A percentile compares a stretch with the other conserved stretches of the same genome.
Evolutionary conservation across 2,113 vertebrate species (phyloP).

Genomic region (Oceanodroma tethys): DNA sequence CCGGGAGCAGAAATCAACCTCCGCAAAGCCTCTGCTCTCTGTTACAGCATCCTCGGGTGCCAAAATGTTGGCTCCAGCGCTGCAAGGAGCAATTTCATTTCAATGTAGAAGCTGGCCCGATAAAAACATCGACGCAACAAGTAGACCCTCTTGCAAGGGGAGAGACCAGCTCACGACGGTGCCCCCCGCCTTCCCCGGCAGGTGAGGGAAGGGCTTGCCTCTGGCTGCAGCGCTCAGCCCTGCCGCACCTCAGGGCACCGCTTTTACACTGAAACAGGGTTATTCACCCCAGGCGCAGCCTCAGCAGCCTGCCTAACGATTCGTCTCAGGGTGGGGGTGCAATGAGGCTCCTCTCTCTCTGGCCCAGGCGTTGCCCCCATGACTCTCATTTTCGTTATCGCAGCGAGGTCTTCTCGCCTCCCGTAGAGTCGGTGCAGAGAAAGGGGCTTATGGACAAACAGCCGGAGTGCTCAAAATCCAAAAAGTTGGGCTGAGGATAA

Average conservation of each 20-base stretch:
- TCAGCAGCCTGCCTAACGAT: not conserved
- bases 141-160: fast-evolving
- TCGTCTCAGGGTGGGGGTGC: not conserved
- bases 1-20: not conserved
- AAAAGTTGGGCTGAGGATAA: not conserved
- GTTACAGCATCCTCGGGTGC: not conserved
- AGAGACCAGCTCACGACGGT: not conserved
- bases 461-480: not conserved
- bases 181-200: too few relatives aligned
- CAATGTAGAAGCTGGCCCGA: not conserved
- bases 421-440: not conserved
- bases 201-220: not conserved
- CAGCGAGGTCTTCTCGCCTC: not conserved
- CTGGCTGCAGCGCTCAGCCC: not conserved
- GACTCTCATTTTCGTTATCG: not conserved
- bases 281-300: not conserved
- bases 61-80: not conserved
- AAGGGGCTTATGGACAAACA: not conserved
- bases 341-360: not conserved
- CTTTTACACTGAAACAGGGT: not conserved
- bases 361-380: not conserved
- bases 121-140: not conserved
- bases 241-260: not conserved
- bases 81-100: not conserved
- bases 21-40: not conserved